Evolutionary conservation across 2,797 vertebrate genomes (phyloP).

Genomic region (Oreortyx pictus): DNA sequence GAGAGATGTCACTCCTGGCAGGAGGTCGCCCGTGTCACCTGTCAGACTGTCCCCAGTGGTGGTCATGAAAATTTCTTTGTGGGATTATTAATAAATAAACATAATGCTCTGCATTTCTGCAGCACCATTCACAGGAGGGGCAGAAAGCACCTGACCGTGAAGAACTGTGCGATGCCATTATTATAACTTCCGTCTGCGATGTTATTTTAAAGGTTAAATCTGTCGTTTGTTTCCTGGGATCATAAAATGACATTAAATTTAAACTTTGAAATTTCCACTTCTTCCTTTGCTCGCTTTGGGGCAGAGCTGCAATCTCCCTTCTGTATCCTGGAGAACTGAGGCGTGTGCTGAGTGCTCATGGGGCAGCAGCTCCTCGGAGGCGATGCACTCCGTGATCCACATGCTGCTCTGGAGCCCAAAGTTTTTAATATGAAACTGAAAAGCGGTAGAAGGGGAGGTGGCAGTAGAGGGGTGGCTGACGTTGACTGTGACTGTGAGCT

Average conservation of each 20-base stretch:
- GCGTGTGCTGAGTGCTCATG: background rate
- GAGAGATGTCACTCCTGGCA: slow-evolving; percentile 68
- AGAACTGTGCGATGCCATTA: background rate
- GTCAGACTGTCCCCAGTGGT: slow-evolving; percentile 63
- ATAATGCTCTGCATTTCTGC: slow-evolving; percentile 56
- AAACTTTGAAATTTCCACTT: background rate
- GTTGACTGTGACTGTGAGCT: rapidly evolving
- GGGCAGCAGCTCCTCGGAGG: background rate
- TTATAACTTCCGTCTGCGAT: slow-evolving; percentile 1
- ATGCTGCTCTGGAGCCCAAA: background rate
- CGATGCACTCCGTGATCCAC: background rate
- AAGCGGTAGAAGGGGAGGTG: background rate
- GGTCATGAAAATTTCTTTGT: slow-evolving; percentile 47
- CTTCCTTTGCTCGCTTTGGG: background rate
- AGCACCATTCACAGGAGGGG: background rate
- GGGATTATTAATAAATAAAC: slow-evolving; percentile 71
- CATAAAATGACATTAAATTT: background rate
- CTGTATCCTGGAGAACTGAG: background rate
- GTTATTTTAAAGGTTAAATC: slow-evolving; percentile 26
- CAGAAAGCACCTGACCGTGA: background rate
- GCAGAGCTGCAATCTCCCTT: background rate
- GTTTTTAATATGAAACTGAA: background rate
- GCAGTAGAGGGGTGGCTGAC: background rate
- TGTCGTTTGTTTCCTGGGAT: background rate
- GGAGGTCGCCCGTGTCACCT: slow-evolving; percentile 68